Conservation (phyloP, 2,888 invertebrate genomes). For the Hipparchia sbordonii region DNA sequence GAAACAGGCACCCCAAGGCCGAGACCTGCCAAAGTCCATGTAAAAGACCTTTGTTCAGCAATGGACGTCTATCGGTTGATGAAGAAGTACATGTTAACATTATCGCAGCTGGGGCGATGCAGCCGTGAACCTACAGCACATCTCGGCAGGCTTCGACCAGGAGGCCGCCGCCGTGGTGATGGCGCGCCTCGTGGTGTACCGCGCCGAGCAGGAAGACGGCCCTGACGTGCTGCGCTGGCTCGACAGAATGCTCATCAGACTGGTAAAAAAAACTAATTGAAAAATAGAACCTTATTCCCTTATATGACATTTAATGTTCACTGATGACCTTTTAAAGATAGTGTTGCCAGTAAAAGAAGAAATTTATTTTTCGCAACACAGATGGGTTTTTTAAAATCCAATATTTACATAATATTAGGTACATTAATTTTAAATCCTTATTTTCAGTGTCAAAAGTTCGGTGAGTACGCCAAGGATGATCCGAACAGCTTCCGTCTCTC, state of each 20-base stretch:
- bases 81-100: neutral
- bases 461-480: constrained; percentile 98
- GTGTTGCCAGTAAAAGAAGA: no score
- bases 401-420: no score
- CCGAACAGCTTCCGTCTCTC: constrained; percentile 97
- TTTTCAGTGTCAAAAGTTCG: constrained; percentile 98
- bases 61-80: no score
- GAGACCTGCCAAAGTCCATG: no score
- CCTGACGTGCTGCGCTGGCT: constrained; percentile 99
- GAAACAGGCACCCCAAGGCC: no score
- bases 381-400: no score
- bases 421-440: neutral
- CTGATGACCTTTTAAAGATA: no score
- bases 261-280: constrained; percentile 82
- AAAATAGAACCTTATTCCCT: no score
- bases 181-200: constrained; percentile 97
- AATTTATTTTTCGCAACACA: no score
- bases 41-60: no score
- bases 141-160: constrained; percentile 98
- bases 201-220: constrained; percentile 97
- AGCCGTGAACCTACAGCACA: constrained; percentile 92
- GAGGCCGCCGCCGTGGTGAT: constrained; percentile 99
- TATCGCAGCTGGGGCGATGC: constrained; percentile 96
- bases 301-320: no score
- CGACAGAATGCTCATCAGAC: constrained; percentile 97